Percentiles rank a stretch among this genome's conserved stretches.
phyloP scores from a whole-genome alignment of 2,888 invertebrate genomes.

The Spatulosminthurus flaviceps region DNA sequence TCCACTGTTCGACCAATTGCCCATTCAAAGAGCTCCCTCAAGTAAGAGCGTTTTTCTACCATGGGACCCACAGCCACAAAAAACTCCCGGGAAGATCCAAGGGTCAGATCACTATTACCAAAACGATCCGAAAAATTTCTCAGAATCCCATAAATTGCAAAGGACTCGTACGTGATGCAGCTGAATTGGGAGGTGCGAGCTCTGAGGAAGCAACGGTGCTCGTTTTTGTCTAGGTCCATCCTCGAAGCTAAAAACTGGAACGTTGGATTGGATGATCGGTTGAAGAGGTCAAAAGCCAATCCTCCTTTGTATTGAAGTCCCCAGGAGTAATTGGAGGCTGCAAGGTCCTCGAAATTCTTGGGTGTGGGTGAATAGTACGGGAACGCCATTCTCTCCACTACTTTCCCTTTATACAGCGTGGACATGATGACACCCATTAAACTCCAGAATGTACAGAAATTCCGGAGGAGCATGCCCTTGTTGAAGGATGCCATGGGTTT shows the following conservation, averaged over 20 bases:
- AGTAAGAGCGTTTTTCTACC: not conserved
- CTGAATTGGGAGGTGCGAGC: not conserved
- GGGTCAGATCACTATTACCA: slow-evolving; percentile 20
- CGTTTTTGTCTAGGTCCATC: too few relatives aligned
- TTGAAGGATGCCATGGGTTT: not conserved
- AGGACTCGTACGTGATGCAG: slow-evolving; percentile 6
- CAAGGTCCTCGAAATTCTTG: slow-evolving; percentile 16
- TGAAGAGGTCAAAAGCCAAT: slow-evolving; percentile 26
- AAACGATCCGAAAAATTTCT: slow-evolving; percentile 22
- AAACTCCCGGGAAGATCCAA: slow-evolving; percentile 12
- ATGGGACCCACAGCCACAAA: slow-evolving; percentile 26
- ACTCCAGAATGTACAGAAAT: slow-evolving; percentile 24
- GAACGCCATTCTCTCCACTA: not conserved
- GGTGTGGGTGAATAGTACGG: slow-evolving; percentile 2
- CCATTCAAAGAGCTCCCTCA: not conserved
- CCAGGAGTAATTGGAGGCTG: not conserved
- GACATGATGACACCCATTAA: not conserved
- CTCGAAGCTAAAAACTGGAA: too few relatives aligned
- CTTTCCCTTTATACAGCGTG: slow-evolving; percentile 13
- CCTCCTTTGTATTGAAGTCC: slow-evolving; percentile 28
- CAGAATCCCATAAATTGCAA: slow-evolving; percentile 8
- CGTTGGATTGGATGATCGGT: too few relatives aligned
- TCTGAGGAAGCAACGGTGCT: not conserved
- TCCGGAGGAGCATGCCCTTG: not conserved
- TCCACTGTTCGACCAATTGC: slow-evolving; percentile 4